Evolutionary conservation across 2,797 vertebrate genomes (phyloP).

Genomic region (Agapornis canus): DNA sequence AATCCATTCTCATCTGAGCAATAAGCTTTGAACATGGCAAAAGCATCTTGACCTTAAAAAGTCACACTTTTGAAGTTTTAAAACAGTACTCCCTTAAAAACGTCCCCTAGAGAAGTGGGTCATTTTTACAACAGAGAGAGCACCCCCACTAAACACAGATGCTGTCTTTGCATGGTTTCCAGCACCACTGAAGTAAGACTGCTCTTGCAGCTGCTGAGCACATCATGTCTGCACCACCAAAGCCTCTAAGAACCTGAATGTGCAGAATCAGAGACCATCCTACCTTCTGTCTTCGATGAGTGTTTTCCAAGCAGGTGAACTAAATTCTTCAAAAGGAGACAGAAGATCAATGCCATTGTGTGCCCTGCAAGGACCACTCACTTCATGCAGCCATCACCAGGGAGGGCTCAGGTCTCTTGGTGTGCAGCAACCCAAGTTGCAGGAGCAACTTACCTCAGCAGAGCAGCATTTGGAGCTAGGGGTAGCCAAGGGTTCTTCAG

Average conservation of each 20-base stretch:
- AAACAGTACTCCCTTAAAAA: neutral
- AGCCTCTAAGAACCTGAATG: neutral
- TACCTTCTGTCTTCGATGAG: neutral
- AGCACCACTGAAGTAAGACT: neutral
- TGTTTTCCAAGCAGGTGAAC: neutral
- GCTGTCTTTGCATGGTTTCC: neutral
- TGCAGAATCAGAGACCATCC: fast-evolving
- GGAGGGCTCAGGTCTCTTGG: neutral
- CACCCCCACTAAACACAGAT: neutral
- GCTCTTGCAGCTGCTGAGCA: neutral
- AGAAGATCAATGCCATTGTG: neutral
- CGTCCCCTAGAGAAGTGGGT: neutral
- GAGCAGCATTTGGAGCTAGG: neutral
- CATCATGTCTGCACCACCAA: neutral
- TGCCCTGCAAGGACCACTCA: neutral
- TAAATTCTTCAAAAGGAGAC: neutral
- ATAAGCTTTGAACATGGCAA: neutral
- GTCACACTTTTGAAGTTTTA: neutral
- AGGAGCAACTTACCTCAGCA: fast-evolving
- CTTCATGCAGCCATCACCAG: neutral
- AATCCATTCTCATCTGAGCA: neutral
- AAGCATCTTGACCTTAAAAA: neutral
- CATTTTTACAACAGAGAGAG: neutral
- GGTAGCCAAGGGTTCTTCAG: neutral
- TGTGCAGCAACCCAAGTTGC: neutral